Evolutionary conservation across 2,113 vertebrate genomes (phyloP), one percentile per base, ranked within the genome.

Genomic region (Anarhynchus alexandrinus): DNA sequence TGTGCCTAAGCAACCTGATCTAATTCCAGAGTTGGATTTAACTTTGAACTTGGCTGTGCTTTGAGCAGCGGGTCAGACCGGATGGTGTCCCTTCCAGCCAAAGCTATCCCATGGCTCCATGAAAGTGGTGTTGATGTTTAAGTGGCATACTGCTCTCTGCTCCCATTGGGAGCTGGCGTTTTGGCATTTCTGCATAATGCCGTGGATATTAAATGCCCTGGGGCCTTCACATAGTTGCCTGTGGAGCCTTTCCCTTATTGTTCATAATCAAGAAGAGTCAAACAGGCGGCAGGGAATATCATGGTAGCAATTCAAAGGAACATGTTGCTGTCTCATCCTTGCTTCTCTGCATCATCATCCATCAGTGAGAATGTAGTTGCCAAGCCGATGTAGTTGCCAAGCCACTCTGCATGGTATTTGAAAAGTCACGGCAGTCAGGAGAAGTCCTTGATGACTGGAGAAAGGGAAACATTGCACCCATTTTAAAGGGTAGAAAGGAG

Each of bases 241-340:
- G 26, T 62, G 83, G 66, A 45, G 66, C 67, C 27, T 61, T 52
- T 52, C 29, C 59, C 10, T 32, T 19, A 0, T 6, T 13, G 32
- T 5, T 47, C 34, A 4, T 3, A 5, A 58, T 25, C 36, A 10
- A 23, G 69, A n/a, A 7, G 40, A n/a, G 27, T 26, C 15, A 3
- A 29, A 5, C n/a, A 5, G 38, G 36, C 3, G 0, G 1, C 0
- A 16, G 26, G 18, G 26, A 15, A 5, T 25, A 27, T 42, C 15
- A 34, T 6, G 12, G 34, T 14, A 23, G 32, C 57, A 49, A 3
- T 45, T 40, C 61, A 47, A 18, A 69, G 45, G 23, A 36, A 15
- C 17, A 1, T 1, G 1, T 6, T 42, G 25, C 76, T 69, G 16
- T 30, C 54, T 86, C 36, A 12, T 47, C 40, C 43, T 36, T 81